These are phyloP conservation scores for Abrostola tripartita DNA, from an alignment of 2,888 invertebrate species.

Conservation along the genomic window DNA sequence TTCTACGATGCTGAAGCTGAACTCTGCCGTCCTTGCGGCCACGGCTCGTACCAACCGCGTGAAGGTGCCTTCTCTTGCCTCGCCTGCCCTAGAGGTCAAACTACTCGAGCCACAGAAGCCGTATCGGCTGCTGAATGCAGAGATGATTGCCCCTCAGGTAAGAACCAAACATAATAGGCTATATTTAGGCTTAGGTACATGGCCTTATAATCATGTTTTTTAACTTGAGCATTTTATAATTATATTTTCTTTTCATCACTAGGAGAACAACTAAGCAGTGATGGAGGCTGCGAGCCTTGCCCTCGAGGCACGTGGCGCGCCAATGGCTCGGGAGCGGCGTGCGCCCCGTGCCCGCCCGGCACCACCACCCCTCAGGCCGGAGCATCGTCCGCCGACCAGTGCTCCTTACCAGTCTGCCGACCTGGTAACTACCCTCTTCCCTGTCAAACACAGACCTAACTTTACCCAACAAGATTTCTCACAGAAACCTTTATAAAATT, in stretches of 20 bases:
- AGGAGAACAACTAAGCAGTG: constrained; percentile 94
- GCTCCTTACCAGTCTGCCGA: constrained; percentile 96
- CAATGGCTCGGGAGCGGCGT: constrained; percentile 96
- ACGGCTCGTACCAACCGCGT: constrained; percentile 97
- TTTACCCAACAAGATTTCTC: constrained; percentile 11
- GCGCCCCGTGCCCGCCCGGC: constrained; percentile 95
- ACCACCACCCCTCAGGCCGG: constrained; percentile 96
- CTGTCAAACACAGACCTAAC: constrained; percentile 3
- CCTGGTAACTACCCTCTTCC: constrained; percentile 84
- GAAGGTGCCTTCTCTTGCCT: constrained; percentile 97
- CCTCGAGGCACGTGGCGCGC: constrained; percentile 95
- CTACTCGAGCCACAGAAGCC: constrained; percentile 96
- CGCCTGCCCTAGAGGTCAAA: constrained; percentile 96
- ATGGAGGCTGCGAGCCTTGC: constrained; percentile 97
- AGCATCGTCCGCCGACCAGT: constrained; percentile 95
- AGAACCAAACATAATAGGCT: background rate
- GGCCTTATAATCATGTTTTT: background rate
- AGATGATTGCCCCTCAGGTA: constrained; percentile 94
- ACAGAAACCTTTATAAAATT: constrained; percentile 23
- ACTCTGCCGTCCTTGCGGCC: constrained; percentile 96
- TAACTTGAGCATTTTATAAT: too few relatives aligned
- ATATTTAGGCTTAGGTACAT: background rate
- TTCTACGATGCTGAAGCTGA: constrained; percentile 97
- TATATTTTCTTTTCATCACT: background rate
- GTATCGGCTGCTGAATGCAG: constrained; percentile 95